Evolutionary conservation across 2,888 invertebrate genomes (phyloP).

Genomic region (Apodemia mormo): DNA sequence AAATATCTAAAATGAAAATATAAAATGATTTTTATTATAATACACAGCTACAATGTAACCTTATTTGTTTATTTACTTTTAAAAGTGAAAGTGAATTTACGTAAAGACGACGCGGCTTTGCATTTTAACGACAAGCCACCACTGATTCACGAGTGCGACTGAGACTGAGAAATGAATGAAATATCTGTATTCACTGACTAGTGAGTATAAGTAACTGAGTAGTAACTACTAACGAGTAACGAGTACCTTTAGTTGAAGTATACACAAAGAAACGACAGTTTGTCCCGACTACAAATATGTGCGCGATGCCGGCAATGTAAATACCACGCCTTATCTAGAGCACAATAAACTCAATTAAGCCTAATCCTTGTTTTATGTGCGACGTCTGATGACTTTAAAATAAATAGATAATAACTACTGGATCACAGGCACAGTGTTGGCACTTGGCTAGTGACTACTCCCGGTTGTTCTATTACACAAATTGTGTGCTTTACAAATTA

Average conservation of each 20-base stretch:
- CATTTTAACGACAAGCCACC: neutral
- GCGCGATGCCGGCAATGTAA: neutral
- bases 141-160: constrained; percentile 1
- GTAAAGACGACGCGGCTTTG: neutral
- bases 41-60: neutral
- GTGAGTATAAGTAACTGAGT: neutral
- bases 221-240: too few relatives aligned
- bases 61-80: constrained; percentile 11
- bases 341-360: constrained; percentile 42
- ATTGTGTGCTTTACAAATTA: too few relatives aligned
- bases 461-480: too few relatives aligned
- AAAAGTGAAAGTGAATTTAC: constrained; percentile 23
- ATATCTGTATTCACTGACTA: neutral
- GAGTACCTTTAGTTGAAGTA: constrained; percentile 7
- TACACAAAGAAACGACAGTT: constrained; percentile 10
- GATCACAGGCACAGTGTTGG: neutral
- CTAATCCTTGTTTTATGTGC: constrained; percentile 22
- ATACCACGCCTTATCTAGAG: constrained; percentile 38
- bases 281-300: constrained; percentile 8
- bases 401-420: neutral
- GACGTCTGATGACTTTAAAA: neutral
- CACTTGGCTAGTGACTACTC: too few relatives aligned
- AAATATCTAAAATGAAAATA: neutral
- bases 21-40: neutral
- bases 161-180: constrained; percentile 13